Base-by-base conservation (phyloP, 2,113 vertebrate genomes). In the Rhinichthys klamathensis region DNA sequence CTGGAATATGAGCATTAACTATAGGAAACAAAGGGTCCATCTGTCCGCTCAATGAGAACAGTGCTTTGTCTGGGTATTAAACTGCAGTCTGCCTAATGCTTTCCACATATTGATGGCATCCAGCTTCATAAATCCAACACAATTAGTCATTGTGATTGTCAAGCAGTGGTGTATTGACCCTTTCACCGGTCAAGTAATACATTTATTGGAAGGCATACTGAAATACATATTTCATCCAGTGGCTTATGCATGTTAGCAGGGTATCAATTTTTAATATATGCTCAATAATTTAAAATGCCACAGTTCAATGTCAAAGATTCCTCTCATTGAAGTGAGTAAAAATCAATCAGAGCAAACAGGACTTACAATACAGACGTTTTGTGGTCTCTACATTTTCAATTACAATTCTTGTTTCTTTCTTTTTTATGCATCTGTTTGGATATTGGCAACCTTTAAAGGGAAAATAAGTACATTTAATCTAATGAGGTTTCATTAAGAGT, bases 11-110 rank as follows among this genome's bases (percentile, higher is more conserved):
- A 85, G 58, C 27, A 85, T 88, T 80, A 88, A 83, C 78, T 58
- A 76, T 41, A 84, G 49, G 60, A 85, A 30, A 87, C 87, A 87
- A 90, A 86, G 79, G 51, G 51, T 65, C 85, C 89, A 87, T 90
- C 87, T 88, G 25, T 87, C 63, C 84, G n/a, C 41, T 72, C 49
- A 30, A 44, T 46, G 23, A 85, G 41, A 58, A 86, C 86, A 80
- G 75, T 65, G 76, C 82, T 78, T 78, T 76, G 81, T 75, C 67
- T 79, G 16, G 49, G 54, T 46, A n/a, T n/a, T n/a, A n/a, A 27
- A 82, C 51, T 69, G 27, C 30, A 76, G 61, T 60, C 35, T 61
- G 18, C 25, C 70, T 41, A 41, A 79, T 63, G 32, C 63, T 81
- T 51, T 51, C 61, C 61, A 69, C 61, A 69, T 54, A 46, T 69